Evolutionary conservation across 2,888 invertebrate species (phyloP).

Genomic region (Sericinus montela): DNA sequence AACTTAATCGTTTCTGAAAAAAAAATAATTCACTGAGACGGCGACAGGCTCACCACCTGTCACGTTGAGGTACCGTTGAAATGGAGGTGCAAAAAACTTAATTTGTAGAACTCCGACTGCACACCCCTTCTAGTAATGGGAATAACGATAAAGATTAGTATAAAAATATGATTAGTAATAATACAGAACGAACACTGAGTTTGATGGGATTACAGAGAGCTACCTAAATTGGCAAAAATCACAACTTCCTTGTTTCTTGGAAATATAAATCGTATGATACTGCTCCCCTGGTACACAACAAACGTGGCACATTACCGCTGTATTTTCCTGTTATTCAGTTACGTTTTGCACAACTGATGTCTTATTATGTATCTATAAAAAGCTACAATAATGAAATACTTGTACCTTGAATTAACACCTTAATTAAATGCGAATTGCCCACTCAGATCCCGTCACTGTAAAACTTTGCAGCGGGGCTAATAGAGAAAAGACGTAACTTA

Average conservation of each 20-base stretch:
- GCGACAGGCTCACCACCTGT: too few species aligned
- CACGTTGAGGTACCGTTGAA: too few species aligned
- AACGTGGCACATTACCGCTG: conserved; percentile 17
- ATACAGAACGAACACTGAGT: too few species aligned
- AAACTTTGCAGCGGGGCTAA: conserved; percentile 33
- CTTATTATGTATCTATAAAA: conserved; percentile 22
- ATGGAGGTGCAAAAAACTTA: too few species aligned
- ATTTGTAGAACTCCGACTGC: too few species aligned
- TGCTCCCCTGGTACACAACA: conserved; percentile 13
- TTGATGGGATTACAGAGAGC: conserved; percentile 10
- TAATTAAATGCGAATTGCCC: conserved; percentile 18
- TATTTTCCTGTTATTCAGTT: conserved; percentile 22
- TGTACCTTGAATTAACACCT: conserved; percentile 17
- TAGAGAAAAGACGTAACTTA: conserved; percentile 40
- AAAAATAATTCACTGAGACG: too few species aligned
- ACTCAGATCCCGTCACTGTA: conserved; percentile 18
- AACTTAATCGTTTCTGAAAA: too few species aligned
- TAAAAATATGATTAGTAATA: too few species aligned
- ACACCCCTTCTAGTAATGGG: too few species aligned
- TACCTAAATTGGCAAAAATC: conserved; percentile 1
- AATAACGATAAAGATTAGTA: too few species aligned
- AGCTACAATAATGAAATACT: conserved; percentile 16
- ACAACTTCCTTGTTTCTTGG: conserved; percentile 2
- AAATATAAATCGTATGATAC: conserved; percentile 16
- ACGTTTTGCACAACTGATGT: conserved; percentile 17